Evolutionary conservation across 2,113 vertebrate genomes (phyloP).

Genomic region (Agapornis roseicollis): DNA sequence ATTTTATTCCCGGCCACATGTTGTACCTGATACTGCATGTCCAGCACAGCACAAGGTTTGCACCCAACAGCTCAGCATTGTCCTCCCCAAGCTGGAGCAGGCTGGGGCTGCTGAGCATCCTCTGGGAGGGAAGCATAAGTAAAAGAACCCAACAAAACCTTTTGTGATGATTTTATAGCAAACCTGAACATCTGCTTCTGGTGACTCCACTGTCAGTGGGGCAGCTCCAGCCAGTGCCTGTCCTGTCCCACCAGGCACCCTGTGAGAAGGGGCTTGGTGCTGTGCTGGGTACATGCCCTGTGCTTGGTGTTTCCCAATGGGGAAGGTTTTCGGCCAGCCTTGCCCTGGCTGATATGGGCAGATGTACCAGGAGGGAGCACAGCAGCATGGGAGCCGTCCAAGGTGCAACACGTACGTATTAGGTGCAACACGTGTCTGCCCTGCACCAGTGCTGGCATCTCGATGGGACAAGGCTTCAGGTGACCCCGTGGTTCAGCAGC

Average conservation of each 20-base stretch:
- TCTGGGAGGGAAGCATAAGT: not conserved
- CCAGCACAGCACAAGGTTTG: not conserved
- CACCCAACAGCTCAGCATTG: not conserved
- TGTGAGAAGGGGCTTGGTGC: not conserved
- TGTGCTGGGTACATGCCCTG: not conserved
- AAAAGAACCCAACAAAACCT: not conserved
- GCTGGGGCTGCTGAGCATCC: not conserved
- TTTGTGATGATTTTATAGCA: not conserved
- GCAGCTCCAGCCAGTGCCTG: not conserved
- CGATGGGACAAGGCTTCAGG: not conserved
- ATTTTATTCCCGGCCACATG: rapidly evolving
- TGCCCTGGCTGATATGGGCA: not conserved
- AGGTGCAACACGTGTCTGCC: not conserved
- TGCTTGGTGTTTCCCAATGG: not conserved
- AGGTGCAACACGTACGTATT: not conserved
- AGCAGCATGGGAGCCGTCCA: not conserved
- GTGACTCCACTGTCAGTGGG: rapidly evolving
- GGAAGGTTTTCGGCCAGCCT: not conserved
- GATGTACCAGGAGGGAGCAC: not conserved
- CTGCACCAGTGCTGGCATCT: rapidly evolving
- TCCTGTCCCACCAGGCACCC: not conserved
- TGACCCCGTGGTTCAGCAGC: rapidly evolving
- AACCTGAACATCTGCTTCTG: not conserved
- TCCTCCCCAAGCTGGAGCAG: rapidly evolving
- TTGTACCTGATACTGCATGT: not conserved